phyloP scores from a whole-genome alignment of 2,797 vertebrate species.

The Sebastes ruberrimus region DNA sequence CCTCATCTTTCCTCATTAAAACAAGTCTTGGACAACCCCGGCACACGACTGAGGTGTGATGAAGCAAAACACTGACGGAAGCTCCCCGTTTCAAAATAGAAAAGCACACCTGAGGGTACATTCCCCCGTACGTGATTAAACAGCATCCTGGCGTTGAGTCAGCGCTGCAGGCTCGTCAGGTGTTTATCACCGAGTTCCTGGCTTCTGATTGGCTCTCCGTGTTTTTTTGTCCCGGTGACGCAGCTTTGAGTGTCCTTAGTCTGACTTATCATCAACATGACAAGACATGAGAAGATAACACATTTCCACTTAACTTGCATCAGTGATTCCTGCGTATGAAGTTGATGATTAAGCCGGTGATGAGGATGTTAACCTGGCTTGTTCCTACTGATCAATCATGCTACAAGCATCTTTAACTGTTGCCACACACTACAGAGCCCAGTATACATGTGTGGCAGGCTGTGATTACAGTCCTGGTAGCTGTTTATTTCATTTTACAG shows the following conservation, averaged over 20 bases:
- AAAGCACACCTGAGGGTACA: conserved; percentile 48
- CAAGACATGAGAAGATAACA: conserved; percentile 19
- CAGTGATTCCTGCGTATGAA: background rate
- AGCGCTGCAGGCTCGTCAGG: conserved; percentile 34
- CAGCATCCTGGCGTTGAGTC: conserved; percentile 47
- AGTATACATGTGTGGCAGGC: conserved; percentile 7
- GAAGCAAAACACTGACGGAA: background rate
- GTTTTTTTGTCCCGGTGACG: conserved; percentile 16
- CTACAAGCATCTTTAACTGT: background rate
- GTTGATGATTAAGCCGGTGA: conserved; percentile 2
- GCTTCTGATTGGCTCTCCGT: conserved; percentile 21
- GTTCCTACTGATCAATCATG: conserved; percentile 16
- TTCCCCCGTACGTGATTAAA: conserved; percentile 55
- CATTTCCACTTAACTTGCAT: background rate
- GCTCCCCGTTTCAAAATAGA: conserved; percentile 43
- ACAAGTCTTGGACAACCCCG: background rate
- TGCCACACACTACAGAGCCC: background rate
- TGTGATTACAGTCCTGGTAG: conserved; percentile 49
- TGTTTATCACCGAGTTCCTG: background rate
- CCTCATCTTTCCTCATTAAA: background rate
- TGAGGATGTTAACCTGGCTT: background rate
- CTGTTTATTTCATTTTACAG: conserved; percentile 45
- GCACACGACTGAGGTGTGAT: background rate
- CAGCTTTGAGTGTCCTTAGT: conserved; percentile 28
- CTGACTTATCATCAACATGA: conserved; percentile 30